Evolutionary conservation across 2,113 vertebrate genomes (phyloP).

Genomic region (Poeciliopsis retropinna): DNA sequence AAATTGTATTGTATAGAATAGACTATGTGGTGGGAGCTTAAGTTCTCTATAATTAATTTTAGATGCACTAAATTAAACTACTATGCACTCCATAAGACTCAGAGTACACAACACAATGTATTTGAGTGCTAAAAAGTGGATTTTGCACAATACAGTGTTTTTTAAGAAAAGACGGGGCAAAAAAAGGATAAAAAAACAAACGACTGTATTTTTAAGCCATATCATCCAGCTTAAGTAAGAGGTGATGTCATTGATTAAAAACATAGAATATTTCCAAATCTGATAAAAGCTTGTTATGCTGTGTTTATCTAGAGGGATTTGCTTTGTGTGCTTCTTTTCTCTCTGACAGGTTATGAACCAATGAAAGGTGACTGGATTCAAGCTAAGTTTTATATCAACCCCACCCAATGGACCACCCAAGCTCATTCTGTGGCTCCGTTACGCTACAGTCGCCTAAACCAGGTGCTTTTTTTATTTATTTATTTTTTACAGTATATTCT

Average conservation of each 20-base stretch:
- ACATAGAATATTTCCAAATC: neutral
- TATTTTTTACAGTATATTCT: neutral
- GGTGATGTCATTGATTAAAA: neutral
- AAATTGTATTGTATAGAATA: too few species aligned
- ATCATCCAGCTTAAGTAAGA: too few species aligned
- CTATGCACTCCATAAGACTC: too few species aligned
- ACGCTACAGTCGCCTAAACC: constrained; percentile 86
- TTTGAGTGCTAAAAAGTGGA: too few species aligned
- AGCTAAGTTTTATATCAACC: constrained; percentile 87
- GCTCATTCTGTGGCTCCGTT: constrained; percentile 87
- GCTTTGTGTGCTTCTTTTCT: neutral
- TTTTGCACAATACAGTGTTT: too few species aligned
- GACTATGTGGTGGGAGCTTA: too few species aligned
- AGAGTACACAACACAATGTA: too few species aligned
- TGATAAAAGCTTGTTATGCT: constrained; percentile 9
- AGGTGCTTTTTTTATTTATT: constrained; percentile 71
- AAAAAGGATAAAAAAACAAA: too few species aligned
- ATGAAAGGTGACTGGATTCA: constrained; percentile 94
- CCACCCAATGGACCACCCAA: constrained; percentile 82
- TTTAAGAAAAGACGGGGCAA: too few species aligned
- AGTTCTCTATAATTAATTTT: too few species aligned
- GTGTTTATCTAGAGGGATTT: neutral
- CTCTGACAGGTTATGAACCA: constrained; percentile 85
- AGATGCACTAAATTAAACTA: too few species aligned
- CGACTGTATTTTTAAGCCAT: too few species aligned